Evolutionary conservation across 2,113 vertebrate genomes (phyloP), one percentile per base, ranked within the genome.

Genomic region (Chloropsis hardwickii): DNA sequence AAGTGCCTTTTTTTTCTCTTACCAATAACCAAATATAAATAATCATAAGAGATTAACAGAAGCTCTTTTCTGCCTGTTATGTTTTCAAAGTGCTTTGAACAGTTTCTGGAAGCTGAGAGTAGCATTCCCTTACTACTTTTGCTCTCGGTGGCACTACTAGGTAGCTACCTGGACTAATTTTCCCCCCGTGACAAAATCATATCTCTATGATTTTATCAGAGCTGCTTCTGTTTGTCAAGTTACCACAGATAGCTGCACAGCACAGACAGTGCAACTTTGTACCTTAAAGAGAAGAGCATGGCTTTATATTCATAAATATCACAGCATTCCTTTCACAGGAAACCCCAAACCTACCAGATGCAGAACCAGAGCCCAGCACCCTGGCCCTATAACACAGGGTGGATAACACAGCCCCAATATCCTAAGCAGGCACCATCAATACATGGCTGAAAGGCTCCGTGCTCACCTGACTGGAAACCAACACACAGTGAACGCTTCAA

Each of bases 361-460:
- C 25, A 81, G 64, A 45, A 45, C n/a, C 22, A 28, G 83, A 77
- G 48, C 24, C 31, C 48, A 53, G 48, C 35, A 67, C 5, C 25
- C 22, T 27, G 35, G 16, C 33, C 33, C 39, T 54, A 35, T 39
- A 33, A 42, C 6, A 6, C 19, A 53, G 48, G 23, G 37, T 27
- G 69, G 24, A 3, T 39, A 62, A 47, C 69, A 47, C 15, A 67
- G 17, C 31, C 1, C 4, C 29, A 31, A 19, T 3, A 23, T 28
- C 37, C 67, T 66, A 39, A 53, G 47, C n/a, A 25, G 3, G 15
- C 44, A 57, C n/a, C 37, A 16, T 11, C 42, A 35, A 27, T 13
- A n/a, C 6, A 21, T 0, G 8, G 44, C 31, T 62, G 53, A 62
- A 93, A 78, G 23, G 47, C 29, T 78, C 58, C 0, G 0, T 27